Evolutionary conservation across 2,113 vertebrate species (phyloP).

Genomic region (Pachypanchax playfairii): DNA sequence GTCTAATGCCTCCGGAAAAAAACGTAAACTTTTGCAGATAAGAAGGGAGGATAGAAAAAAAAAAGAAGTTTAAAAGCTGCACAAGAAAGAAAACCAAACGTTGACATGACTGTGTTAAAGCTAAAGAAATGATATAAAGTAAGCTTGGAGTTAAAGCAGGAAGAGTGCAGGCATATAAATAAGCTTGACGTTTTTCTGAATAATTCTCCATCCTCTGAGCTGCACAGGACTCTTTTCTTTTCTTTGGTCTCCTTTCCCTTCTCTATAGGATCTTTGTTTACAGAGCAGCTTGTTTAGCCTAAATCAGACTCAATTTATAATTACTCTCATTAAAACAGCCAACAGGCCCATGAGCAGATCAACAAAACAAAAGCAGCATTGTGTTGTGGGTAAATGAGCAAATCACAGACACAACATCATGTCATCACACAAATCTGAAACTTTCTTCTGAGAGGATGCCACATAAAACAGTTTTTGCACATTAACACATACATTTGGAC

Average conservation of each 20-base stretch:
- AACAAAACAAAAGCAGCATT: slow-evolving; percentile 35
- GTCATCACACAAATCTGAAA: neutral
- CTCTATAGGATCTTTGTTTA: slow-evolving; percentile 30
- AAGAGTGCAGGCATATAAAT: too few species aligned
- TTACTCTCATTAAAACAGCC: slow-evolving; percentile 43
- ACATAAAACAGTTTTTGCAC: neutral
- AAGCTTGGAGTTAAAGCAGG: too few species aligned
- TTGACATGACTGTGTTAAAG: too few species aligned
- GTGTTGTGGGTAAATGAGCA: neutral
- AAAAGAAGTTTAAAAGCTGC: too few species aligned
- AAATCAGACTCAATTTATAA: slow-evolving; percentile 36
- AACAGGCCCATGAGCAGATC: slow-evolving; percentile 25
- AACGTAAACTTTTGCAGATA: too few species aligned
- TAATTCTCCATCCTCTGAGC: too few species aligned
- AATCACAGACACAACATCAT: neutral
- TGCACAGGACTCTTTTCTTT: too few species aligned
- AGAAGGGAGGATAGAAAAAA: too few species aligned
- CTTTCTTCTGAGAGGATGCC: neutral
- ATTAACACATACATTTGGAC: neutral
- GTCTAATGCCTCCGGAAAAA: neutral
- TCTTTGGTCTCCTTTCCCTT: neutral
- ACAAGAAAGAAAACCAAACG: too few species aligned
- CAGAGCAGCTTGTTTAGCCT: slow-evolving; percentile 19
- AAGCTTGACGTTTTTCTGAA: too few species aligned
- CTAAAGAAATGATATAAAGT: too few species aligned